A percentile compares a stretch with the other conserved stretches of the same genome.
phyloP scores from a whole-genome alignment of 2,888 invertebrate species.

The Lasioglossum lativentre region DNA sequence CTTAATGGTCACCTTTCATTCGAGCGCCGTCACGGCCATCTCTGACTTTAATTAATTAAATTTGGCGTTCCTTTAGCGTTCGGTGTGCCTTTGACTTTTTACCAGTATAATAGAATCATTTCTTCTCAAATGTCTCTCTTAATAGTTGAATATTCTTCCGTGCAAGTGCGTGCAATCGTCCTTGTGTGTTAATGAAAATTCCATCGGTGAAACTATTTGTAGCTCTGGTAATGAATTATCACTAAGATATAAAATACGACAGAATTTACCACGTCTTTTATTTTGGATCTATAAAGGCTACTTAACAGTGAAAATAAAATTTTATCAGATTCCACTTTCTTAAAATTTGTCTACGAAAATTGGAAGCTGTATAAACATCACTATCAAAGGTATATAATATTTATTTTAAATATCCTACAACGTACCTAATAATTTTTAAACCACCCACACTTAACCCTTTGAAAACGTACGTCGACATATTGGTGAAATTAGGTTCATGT shows the following conservation, averaged over 20 bases:
- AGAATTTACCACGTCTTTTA: too few species aligned
- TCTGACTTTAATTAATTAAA: conserved; percentile 6
- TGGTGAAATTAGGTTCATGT: too few species aligned
- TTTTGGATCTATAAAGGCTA: too few species aligned
- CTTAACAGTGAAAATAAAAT: too few species aligned
- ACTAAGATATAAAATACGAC: too few species aligned
- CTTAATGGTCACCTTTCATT: not conserved
- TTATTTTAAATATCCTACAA: not conserved
- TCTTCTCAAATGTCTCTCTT: not conserved
- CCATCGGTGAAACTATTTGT: not conserved
- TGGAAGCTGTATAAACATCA: too few species aligned
- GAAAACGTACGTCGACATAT: too few species aligned
- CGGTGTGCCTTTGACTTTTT: not conserved
- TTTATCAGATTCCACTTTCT: too few species aligned
- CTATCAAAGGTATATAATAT: not conserved
- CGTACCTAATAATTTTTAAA: not conserved
- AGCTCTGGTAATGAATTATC: not conserved
- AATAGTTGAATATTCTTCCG: not conserved
- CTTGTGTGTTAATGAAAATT: not conserved
- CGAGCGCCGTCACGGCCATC: not conserved
- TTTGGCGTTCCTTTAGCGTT: not conserved
- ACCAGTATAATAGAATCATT: not conserved
- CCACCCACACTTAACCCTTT: too few species aligned
- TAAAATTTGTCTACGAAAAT: too few species aligned
- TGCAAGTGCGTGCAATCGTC: not conserved